Base-by-base conservation (phyloP, 1,140 invertebrate species). In the Trissolcus basalis region DNA sequence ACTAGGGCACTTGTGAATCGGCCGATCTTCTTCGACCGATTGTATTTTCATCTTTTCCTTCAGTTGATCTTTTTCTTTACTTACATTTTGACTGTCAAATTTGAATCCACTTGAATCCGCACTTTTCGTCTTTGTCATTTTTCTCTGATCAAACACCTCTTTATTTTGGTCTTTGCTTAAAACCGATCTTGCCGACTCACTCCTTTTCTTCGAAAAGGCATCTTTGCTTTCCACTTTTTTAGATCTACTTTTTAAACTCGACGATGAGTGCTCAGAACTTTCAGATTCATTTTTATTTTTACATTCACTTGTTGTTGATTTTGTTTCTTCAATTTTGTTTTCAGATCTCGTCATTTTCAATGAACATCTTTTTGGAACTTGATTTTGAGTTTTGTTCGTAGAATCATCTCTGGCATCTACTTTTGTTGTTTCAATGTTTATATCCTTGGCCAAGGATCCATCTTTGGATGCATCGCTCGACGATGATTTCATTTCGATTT, bases 1-100 rank as follows among this genome's bases (percentile, higher is more conserved):
- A 44, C 58, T 79, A 19, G 71, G 43, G 16, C 48, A 76, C 13
- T 61, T 71, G 8, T 59, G 65, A 13, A n/a, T n/a, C n/a, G n/a
- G n/a, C n/a, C n/a, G n/a, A n/a, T 79, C 56, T 33, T 79, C 41
- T 7, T 67, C 13, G 19, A 76, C 55, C 8, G 27, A 12, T 2
- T 55, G 49, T 41, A 69, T 79, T 13, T 8, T 14, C 6, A 44
- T 11, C 19, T 27, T 27, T 32, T 50, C 16, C 27, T 12, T 35
- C 48, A n/a, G 27, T 33, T 4, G n/a, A n/a, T n/a, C 27, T 3
- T 8, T 13, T 48, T 48, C 16, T 48, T 19, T 13, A 13, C 12
- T 27, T 27, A 27, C 19, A 27, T 27, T 27, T 27, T 27, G 19
- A 27, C 19, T 6, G 19, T 27, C 19, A 27, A 27, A 3, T 1